Base-by-base conservation (phyloP, 2,113 vertebrate genomes). In the Labrus mixtus region DNA sequence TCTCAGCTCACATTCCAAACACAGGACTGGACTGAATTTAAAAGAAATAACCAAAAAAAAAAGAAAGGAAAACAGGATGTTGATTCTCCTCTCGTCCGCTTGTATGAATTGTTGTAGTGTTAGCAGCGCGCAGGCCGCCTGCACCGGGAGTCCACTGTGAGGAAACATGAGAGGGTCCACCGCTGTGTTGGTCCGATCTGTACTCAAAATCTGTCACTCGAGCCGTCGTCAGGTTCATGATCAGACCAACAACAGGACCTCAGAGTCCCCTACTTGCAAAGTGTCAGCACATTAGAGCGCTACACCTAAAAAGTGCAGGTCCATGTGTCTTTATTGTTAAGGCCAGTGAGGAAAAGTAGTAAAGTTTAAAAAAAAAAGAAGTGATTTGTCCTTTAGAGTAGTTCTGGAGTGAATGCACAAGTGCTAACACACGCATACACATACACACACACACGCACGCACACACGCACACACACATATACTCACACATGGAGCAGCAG, bases 351-450 rank as follows among this genome's bases (percentile, higher is more conserved):
- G 82, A 86, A 85, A 80, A 55, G 80, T 71, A 78, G 64, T 59
- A 83, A 78, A 61, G 36, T 61, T 54, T 0, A 41, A 37, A 54
- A 41, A 55, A 22, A 48, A 87, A 90, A 88, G 77, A 87, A 95
- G 95, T 93, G 93, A 94, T 94, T 94, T 81, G 91, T 87, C 91
- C 86, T 93, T 93, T 86, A 83, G 91, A 90, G 87, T 89, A 92
- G 90, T 94, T 90, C 92, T 91, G 93, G 79, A 93, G 94, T 94
- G 94, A 90, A 84, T 82, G 91, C 84, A 89, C 84, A 78, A 73
- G 66, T 80, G 67, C 86, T 85, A 83, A 91, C 81, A 79, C 22
- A 87, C 59, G 90, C 72, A 45, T 65, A 63, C 76, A 61, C 65
- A 72, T 23, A 50, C 63, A n/a, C 64, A 4, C 59, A 71, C 62